A percentile compares a stretch with the other conserved stretches of the same genome.
These are phyloP conservation scores for Platorchestia sp. DNA, from an alignment of 1,140 invertebrate genomes.

Conservation along the genomic window DNA sequence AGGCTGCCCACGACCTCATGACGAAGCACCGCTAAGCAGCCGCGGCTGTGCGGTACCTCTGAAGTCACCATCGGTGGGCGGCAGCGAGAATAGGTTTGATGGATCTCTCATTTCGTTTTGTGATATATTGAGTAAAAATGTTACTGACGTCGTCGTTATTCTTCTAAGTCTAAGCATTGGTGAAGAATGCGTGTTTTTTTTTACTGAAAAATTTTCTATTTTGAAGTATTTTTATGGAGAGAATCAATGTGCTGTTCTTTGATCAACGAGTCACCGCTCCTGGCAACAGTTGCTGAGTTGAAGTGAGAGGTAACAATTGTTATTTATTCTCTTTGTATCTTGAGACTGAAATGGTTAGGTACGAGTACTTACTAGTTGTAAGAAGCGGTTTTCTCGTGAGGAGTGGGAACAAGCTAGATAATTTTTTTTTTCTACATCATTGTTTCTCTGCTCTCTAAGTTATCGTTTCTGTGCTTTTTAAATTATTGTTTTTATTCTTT, in stretches of 20 bases:
- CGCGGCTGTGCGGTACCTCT: neutral
- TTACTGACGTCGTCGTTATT: too few relatives aligned
- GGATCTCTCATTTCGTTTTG: neutral
- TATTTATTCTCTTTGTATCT: neutral
- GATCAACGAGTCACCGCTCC: neutral
- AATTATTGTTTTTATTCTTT: neutral
- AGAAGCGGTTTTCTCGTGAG: neutral
- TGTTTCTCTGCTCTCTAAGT: too few relatives aligned
- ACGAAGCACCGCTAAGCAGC: neutral
- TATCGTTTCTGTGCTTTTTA: too few relatives aligned
- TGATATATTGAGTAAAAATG: neutral
- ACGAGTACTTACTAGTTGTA: neutral
- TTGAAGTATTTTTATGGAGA: neutral
- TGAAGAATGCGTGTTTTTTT: neutral
- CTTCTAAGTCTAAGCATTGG: neutral
- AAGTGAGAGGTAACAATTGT: neutral
- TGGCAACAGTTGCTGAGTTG: neutral
- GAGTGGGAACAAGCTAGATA: too few relatives aligned
- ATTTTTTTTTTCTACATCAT: too few relatives aligned
- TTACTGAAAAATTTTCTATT: neutral
- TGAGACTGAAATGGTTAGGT: neutral
- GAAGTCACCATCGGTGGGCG: neutral
- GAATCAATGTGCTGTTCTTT: neutral
- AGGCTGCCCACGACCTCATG: neutral
- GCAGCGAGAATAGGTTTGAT: neutral